These are phyloP conservation scores for Platynereis dumerilii DNA, from an alignment of 2,888 invertebrate genomes.

Conservation along the genomic window DNA sequence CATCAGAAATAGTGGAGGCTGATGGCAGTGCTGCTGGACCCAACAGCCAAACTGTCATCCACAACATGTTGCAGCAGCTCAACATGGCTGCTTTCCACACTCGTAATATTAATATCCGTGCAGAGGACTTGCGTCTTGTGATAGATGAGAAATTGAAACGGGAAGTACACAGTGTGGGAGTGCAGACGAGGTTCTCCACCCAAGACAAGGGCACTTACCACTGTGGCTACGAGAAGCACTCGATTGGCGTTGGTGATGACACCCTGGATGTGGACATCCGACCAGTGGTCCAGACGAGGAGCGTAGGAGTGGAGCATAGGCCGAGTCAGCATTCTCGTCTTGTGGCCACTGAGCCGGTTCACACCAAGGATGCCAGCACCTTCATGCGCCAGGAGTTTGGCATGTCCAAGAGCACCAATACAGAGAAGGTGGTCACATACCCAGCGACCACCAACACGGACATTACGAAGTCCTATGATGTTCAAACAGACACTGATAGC, in stretches of 20 bases:
- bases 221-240: constrained; percentile 24
- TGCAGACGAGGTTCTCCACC: constrained; percentile 45
- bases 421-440: constrained; percentile 42
- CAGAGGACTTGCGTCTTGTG: constrained; percentile 33
- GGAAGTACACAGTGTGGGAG: constrained; percentile 52
- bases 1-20: constrained; percentile 1
- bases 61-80: constrained; percentile 32
- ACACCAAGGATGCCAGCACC: constrained; percentile 49
- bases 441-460: constrained; percentile 53
- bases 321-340: constrained; percentile 39
- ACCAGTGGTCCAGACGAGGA: constrained; percentile 44
- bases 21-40: constrained; percentile 11
- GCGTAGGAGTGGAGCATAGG: constrained; percentile 49
- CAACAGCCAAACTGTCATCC: constrained; percentile 15
- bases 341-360: constrained; percentile 46
- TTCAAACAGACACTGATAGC: constrained; percentile 26
- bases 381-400: constrained; percentile 40
- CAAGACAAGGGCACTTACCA: constrained; percentile 30
- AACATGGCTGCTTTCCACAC: constrained; percentile 36
- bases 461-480: neutral
- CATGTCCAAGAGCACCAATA: constrained; percentile 45
- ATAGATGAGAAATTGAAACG: constrained; percentile 51
- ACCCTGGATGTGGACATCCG: constrained; percentile 54
- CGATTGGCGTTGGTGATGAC: constrained; percentile 53
- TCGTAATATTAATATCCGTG: constrained; percentile 34